Percentiles rank a stretch among this genome's conserved stretches.
Conservation (phyloP, 2,888 invertebrate genomes). For the Poecilobothrus nobilitatus region DNA sequence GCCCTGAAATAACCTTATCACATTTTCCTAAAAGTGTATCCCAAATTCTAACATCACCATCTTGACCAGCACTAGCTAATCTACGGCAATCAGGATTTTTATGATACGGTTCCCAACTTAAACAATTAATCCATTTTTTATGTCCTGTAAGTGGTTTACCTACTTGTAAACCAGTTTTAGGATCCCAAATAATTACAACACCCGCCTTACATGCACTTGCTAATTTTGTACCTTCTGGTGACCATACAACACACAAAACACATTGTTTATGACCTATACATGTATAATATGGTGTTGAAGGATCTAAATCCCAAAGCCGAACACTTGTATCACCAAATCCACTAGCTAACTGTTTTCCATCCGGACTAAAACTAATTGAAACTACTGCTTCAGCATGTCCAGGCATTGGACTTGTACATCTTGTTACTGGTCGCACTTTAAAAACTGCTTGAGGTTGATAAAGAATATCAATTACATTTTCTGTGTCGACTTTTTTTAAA, state of each 20-base stretch:
- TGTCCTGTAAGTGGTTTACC: conserved; percentile 84
- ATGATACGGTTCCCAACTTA: conserved; percentile 96
- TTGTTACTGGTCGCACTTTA: conserved; percentile 80
- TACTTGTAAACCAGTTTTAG: conserved; percentile 73
- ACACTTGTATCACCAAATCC: conserved; percentile 98
- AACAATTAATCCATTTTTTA: conserved; percentile 89
- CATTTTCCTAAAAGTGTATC: conserved; percentile 73
- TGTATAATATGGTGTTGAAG: conserved; percentile 86
- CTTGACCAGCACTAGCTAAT: conserved; percentile 88
- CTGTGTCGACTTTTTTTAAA: conserved; percentile 58
- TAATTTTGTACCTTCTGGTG: conserved; percentile 83
- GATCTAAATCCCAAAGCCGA: conserved; percentile 93
- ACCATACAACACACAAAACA: conserved; percentile 94
- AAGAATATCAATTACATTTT: conserved; percentile 82
- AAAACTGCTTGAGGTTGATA: conserved; percentile 98
- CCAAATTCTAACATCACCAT: conserved; percentile 92
- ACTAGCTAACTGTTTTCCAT: conserved; percentile 89
- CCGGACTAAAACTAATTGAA: conserved; percentile 88
- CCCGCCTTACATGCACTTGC: conserved; percentile 97
- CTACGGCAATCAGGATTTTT: conserved; percentile 73
- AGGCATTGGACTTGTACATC: conserved; percentile 90
- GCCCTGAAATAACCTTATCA: conserved; percentile 56
- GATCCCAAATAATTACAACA: conserved; percentile 82
- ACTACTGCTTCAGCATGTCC: conserved; percentile 92
- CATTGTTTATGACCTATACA: conserved; percentile 91